These are phyloP conservation scores for Sphyrna mokarran DNA, from an alignment of 2,113 vertebrate species.

Conservation along the genomic window DNA sequence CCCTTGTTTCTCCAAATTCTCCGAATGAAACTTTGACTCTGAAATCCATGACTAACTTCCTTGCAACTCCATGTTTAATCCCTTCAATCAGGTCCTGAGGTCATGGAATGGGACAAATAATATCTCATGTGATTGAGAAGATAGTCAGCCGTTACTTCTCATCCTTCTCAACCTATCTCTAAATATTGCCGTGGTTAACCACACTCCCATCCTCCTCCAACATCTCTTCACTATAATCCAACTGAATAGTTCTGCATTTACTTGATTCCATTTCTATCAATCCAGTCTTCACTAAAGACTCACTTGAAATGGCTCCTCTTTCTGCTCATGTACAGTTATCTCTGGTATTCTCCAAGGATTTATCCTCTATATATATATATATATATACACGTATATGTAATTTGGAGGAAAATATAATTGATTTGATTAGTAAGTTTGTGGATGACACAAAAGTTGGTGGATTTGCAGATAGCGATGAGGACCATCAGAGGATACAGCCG, in stretches of 20 bases:
- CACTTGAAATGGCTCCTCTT: background rate
- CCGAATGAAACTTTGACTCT: background rate
- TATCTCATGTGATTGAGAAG: background rate
- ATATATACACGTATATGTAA: no score
- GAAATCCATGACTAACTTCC: background rate
- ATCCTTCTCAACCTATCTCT: background rate
- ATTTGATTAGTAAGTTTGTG: no score
- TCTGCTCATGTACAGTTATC: background rate
- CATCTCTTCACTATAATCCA: no score
- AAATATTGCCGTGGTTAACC: background rate
- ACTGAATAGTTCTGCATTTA: background rate
- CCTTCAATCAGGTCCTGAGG: background rate
- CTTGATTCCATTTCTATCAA: background rate
- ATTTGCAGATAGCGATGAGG: no score
- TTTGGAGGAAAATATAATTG: no score
- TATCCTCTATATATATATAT: no score
- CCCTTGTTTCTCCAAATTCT: background rate
- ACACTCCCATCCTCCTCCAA: background rate
- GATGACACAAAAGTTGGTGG: no score
- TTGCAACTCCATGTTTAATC: background rate
- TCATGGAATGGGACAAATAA: background rate
- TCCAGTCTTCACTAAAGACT: background rate
- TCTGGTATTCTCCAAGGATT: background rate
- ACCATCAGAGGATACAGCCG: no score
- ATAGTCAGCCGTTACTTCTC: background rate